phyloP scores from a whole-genome alignment of 2,113 vertebrate species.

The western clawed frog (Xenopus tropicalis) region DNA sequence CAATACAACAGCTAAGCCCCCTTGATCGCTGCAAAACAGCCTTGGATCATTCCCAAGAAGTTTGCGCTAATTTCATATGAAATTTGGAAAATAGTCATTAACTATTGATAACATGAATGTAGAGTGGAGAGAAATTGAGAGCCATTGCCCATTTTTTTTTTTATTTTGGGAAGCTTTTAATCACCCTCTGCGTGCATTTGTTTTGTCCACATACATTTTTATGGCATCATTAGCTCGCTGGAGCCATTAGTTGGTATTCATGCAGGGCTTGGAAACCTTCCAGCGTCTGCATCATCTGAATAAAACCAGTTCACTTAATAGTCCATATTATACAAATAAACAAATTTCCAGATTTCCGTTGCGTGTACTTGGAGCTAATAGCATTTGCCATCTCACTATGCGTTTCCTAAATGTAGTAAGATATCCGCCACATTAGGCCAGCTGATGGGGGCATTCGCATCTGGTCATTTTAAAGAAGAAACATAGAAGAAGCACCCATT shows the following conservation, averaged over 20 bases:
- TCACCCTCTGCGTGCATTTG: background rate
- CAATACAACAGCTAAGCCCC: too few relatives aligned
- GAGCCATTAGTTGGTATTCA: conserved; percentile 8
- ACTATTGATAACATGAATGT: too few relatives aligned
- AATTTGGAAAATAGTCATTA: too few relatives aligned
- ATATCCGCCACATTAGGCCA: conserved; percentile 3
- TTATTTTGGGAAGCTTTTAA: too few relatives aligned
- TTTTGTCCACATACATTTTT: conserved; percentile 20
- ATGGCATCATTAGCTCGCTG: conserved; percentile 5
- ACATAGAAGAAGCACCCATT: too few relatives aligned
- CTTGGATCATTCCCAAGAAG: too few relatives aligned
- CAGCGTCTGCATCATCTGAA: conserved; percentile 5
- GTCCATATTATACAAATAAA: background rate
- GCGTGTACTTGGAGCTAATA: background rate
- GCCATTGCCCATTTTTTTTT: too few relatives aligned
- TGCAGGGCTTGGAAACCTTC: conserved; percentile 7
- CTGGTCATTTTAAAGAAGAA: too few relatives aligned
- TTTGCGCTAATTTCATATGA: too few relatives aligned
- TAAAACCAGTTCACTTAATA: conserved; percentile 28
- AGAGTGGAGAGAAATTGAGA: too few relatives aligned
- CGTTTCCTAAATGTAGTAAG: conserved; percentile 29
- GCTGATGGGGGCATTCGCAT: too few relatives aligned
- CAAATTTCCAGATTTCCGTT: background rate
- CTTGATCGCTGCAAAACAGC: too few relatives aligned
- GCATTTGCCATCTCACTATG: background rate